Conservation (phyloP, 2,113 vertebrate genomes). For the Rhagologus leucostigma region DNA sequence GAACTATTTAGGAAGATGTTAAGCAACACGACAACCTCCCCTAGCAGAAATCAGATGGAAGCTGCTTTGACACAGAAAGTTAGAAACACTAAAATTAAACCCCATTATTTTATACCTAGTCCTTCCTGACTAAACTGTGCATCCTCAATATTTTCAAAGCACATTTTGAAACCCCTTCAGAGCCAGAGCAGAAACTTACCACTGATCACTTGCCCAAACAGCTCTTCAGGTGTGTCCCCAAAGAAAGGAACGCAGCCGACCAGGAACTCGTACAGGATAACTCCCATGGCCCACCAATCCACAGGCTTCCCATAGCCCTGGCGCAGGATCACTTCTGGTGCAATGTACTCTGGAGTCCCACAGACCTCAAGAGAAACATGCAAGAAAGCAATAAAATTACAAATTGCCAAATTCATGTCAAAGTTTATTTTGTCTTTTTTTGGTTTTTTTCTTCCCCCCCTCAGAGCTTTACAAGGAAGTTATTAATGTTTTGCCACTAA, state of each 20-base stretch:
- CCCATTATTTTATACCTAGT: neutral
- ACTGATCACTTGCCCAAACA: constrained; percentile 97
- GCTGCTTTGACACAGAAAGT: neutral
- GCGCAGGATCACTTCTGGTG: constrained; percentile 93
- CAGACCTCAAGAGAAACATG: constrained; percentile 80
- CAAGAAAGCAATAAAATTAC: neutral
- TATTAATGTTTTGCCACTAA: neutral
- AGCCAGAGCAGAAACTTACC: constrained; percentile 74
- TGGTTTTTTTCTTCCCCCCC: no score
- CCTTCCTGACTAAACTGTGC: neutral
- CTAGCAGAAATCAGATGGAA: neutral
- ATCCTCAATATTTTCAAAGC: neutral
- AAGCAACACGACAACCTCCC: neutral
- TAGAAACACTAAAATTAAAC: neutral
- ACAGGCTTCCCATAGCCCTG: constrained; percentile 97
- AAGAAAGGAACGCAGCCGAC: constrained; percentile 95
- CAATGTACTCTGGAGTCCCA: constrained; percentile 96
- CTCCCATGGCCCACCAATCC: constrained; percentile 98
- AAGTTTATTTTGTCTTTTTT: neutral
- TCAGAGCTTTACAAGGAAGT: neutral
- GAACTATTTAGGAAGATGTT: neutral
- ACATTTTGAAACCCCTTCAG: neutral
- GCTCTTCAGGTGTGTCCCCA: constrained; percentile 94
- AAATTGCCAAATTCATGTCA: neutral
- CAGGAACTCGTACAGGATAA: constrained; percentile 95